These are phyloP conservation scores for Leptopterna dolabrata DNA, from an alignment of 2,888 invertebrate genomes.

Conservation along the genomic window DNA sequence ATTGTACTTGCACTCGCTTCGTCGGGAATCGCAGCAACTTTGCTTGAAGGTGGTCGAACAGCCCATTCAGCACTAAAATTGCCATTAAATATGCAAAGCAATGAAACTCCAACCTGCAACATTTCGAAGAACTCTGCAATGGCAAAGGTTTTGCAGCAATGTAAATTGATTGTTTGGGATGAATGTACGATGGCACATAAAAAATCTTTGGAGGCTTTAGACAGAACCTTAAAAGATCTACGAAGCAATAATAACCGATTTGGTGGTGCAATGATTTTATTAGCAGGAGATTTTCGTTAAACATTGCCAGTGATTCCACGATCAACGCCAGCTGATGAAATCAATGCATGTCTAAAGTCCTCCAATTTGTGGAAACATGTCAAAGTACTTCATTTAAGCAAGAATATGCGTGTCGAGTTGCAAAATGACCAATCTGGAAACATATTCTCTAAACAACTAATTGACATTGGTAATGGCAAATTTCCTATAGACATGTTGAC, in stretches of 20 bases:
- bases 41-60: too few relatives aligned
- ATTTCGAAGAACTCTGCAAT: too few relatives aligned
- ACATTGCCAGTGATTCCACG: conserved; percentile 59
- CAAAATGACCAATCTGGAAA: conserved; percentile 52
- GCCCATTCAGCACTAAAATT: too few relatives aligned
- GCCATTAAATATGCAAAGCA: too few relatives aligned
- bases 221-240: not conserved
- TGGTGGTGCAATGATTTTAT: conserved; percentile 23
- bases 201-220: not conserved
- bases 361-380: conserved; percentile 58
- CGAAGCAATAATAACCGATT: not conserved
- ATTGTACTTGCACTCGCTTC: too few relatives aligned
- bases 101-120: too few relatives aligned
- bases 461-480: conserved; percentile 19
- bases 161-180: too few relatives aligned
- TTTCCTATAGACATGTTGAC: conserved; percentile 15
- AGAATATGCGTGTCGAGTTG: conserved; percentile 54
- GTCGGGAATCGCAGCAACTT: too few relatives aligned
- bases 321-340: conserved; percentile 59
- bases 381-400: conserved; percentile 46
- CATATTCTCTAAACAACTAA: conserved; percentile 14
- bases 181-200: not conserved
- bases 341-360: conserved; percentile 58
- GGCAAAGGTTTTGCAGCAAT: too few relatives aligned
- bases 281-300: conserved; percentile 58